Conservation (phyloP, 2,113 vertebrate species). For the Motacilla alba region DNA sequence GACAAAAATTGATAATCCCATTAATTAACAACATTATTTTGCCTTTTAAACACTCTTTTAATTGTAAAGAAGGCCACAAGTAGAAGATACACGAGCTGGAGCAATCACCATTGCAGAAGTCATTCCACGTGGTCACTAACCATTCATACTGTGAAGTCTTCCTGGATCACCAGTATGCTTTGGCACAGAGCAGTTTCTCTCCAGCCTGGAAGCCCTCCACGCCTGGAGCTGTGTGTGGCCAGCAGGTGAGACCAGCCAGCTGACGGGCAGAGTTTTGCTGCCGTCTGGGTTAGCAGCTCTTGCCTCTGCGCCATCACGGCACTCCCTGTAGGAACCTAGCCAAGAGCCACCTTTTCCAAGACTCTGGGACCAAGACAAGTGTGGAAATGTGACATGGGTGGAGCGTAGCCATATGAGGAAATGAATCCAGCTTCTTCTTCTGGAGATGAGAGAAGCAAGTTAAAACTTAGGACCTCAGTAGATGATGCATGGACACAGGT, state of each 20-base stretch:
- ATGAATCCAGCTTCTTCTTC: not conserved
- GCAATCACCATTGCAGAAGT: not conserved
- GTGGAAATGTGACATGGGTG: not conserved
- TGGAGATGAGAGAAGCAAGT: not conserved
- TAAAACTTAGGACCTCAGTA: not conserved
- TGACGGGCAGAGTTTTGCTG: not conserved
- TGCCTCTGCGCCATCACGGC: not conserved
- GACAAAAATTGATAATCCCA: not conserved
- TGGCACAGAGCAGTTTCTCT: not conserved
- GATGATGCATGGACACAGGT: not conserved
- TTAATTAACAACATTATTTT: not conserved
- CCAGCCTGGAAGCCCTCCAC: not conserved
- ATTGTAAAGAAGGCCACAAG: not conserved
- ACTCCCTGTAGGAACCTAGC: not conserved
- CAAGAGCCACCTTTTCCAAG: not conserved
- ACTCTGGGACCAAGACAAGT: not conserved
- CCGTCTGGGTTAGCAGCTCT: not conserved
- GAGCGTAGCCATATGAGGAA: not conserved
- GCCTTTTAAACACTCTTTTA: not conserved
- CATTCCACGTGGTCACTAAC: not conserved
- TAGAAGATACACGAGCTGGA: not conserved
- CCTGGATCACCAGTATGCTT: not conserved
- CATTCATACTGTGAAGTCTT: not conserved
- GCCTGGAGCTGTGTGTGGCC: not conserved
- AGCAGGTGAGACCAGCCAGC: not conserved